Evolutionary conservation across 2,888 invertebrate species (phyloP).

Genomic region (Polyploca ridens): DNA sequence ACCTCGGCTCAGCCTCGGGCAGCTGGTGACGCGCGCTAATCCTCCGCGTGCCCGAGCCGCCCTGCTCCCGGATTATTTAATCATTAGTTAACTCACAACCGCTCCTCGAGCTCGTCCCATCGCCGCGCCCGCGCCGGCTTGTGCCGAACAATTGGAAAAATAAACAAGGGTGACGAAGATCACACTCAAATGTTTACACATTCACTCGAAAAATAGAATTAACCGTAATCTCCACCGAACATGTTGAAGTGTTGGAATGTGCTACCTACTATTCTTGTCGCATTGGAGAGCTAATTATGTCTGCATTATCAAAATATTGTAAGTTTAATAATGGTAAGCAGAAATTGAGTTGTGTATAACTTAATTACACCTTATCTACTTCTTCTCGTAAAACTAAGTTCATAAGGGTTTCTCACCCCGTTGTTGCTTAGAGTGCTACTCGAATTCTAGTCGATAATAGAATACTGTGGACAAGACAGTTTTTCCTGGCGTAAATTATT

Average conservation of each 20-base stretch:
- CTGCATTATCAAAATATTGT: neutral
- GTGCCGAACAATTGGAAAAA: conserved; percentile 16
- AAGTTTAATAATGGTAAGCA: too few species aligned
- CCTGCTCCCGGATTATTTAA: neutral
- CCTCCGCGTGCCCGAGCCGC: conserved; percentile 4
- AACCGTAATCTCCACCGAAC: neutral
- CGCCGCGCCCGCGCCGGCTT: conserved; percentile 15
- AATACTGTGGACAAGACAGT: too few species aligned
- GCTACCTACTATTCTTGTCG: neutral
- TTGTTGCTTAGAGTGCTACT: too few species aligned
- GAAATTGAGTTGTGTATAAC: too few species aligned
- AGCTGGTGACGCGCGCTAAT: conserved; percentile 6
- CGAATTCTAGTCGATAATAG: too few species aligned
- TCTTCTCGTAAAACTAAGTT: too few species aligned
- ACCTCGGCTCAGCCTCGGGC: neutral
- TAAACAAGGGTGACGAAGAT: conserved; percentile 29
- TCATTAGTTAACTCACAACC: conserved; percentile 12
- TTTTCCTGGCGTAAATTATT: too few species aligned
- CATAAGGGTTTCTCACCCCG: too few species aligned
- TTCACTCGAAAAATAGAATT: conserved; percentile 5
- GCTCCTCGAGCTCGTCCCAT: conserved; percentile 10
- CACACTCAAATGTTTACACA: conserved; percentile 3
- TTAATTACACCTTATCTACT: too few species aligned
- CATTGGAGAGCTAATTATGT: neutral
- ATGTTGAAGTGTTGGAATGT: conserved; percentile 3